Conservation (phyloP, 2,113 vertebrate genomes). For the human region DNA sequence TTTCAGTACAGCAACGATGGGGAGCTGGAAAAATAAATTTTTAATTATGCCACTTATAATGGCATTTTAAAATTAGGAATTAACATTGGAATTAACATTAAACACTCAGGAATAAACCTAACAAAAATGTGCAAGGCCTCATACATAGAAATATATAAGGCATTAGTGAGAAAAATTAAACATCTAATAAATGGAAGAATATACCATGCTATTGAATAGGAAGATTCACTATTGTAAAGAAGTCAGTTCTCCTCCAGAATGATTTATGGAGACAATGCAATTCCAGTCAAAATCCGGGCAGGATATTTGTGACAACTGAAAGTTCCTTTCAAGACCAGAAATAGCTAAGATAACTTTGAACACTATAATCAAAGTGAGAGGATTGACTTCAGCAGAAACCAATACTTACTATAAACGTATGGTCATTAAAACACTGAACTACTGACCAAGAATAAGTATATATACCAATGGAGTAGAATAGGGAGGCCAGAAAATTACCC, state of each 20-base stretch:
- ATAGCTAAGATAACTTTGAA: not conserved
- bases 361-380: not conserved
- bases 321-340: not conserved
- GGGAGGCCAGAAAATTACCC: not conserved
- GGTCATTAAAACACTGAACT: not conserved
- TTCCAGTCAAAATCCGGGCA: not conserved
- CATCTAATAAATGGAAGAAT: not conserved
- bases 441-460: not conserved
- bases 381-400: not conserved
- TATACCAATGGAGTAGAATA: not conserved
- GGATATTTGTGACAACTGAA: not conserved
- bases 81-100: not conserved
- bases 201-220: not conserved
- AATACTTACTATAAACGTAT: not conserved
- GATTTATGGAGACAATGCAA: not conserved
- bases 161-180: not conserved
- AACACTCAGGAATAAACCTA: not conserved
- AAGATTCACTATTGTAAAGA: not conserved
- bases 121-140: not conserved
- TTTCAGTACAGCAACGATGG: not conserved
- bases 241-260: not conserved
- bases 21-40: not conserved
- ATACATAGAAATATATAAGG: not conserved
- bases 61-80: not conserved
- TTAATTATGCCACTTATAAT: not conserved